Conservation (phyloP, 2,113 vertebrate genomes). For the Osmerus eperlanus region DNA sequence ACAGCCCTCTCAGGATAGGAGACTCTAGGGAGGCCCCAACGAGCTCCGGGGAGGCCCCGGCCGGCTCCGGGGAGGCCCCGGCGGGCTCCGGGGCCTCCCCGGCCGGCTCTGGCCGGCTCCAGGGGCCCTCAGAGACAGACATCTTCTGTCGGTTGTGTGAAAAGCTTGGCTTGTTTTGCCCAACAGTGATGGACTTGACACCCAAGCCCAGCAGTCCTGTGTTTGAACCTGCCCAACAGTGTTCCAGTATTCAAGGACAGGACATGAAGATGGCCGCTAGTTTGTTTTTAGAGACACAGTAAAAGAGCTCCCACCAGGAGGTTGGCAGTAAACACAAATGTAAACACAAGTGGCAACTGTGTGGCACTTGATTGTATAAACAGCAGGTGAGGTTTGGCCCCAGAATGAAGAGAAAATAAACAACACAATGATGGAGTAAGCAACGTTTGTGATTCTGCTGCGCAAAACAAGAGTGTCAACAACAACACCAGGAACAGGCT, state of each 20-base stretch:
- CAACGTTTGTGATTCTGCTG: constrained; percentile 14
- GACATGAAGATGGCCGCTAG: constrained; percentile 18
- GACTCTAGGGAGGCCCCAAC: neutral
- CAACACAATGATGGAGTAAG: constrained; percentile 22
- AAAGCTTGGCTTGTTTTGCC: too few species aligned
- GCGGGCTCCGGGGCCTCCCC: too few species aligned
- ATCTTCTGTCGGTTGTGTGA: neutral
- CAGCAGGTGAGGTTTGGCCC: neutral
- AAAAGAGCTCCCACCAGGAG: constrained; percentile 9
- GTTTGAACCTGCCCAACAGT: constrained; percentile 5
- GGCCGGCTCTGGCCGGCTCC: too few species aligned
- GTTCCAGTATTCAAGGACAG: constrained; percentile 1
- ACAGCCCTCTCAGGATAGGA: constrained; percentile 33
- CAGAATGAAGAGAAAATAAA: neutral
- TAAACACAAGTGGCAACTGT: constrained; percentile 20
- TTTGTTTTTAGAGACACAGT: constrained; percentile 18
- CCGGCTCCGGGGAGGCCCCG: too few species aligned
- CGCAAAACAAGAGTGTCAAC: neutral
- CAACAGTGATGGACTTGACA: too few species aligned
- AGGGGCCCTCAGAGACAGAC: neutral
- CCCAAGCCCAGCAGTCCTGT: too few species aligned
- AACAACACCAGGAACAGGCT: constrained; percentile 24
- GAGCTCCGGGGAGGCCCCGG: too few species aligned
- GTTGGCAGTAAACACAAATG: constrained; percentile 12
- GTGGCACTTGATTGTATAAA: constrained; percentile 19